Percentiles rank a stretch among this genome's conserved stretches.
These are phyloP conservation scores for Trypoxylus dichotomus DNA, from an alignment of 1,140 invertebrate species.

Conservation along the genomic window DNA sequence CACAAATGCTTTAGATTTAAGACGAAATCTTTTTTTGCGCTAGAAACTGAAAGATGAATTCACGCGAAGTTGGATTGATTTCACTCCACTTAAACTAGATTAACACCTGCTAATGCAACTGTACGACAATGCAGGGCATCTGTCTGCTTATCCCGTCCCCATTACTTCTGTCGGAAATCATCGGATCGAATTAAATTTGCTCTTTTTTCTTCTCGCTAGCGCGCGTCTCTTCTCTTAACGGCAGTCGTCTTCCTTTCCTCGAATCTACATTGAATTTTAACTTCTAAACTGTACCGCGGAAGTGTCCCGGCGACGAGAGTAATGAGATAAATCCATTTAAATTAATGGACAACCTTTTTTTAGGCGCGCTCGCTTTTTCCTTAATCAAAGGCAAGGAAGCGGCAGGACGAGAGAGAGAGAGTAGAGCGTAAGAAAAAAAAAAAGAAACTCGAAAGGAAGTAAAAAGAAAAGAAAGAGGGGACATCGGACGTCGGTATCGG, in stretches of 20 bases:
- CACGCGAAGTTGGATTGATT: too few relatives aligned
- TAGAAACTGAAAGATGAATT: too few relatives aligned
- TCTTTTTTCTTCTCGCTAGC: too few relatives aligned
- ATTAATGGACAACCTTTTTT: conserved; percentile 23
- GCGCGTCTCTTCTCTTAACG: not conserved
- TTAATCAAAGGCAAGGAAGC: conserved; percentile 1
- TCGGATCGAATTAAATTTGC: not conserved
- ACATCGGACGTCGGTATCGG: not conserved
- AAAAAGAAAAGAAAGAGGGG: not conserved
- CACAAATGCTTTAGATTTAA: too few relatives aligned
- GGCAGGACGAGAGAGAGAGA: not conserved
- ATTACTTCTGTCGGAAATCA: not conserved
- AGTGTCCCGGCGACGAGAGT: not conserved
- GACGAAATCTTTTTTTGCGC: too few relatives aligned
- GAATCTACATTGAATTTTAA: conserved; percentile 14
- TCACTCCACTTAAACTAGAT: too few relatives aligned
- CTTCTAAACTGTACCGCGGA: not conserved
- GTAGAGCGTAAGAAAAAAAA: not conserved
- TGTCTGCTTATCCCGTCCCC: not conserved
- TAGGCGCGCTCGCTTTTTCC: not conserved
- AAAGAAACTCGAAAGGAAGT: not conserved
- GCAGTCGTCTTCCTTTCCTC: not conserved
- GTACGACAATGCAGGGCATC: not conserved
- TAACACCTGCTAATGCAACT: too few relatives aligned
- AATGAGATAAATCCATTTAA: conserved; percentile 26